Percentiles rank a stretch among this genome's conserved stretches.
These are phyloP conservation scores for Platichthys flesus DNA, from an alignment of 2,113 vertebrate genomes.

Conservation along the genomic window DNA sequence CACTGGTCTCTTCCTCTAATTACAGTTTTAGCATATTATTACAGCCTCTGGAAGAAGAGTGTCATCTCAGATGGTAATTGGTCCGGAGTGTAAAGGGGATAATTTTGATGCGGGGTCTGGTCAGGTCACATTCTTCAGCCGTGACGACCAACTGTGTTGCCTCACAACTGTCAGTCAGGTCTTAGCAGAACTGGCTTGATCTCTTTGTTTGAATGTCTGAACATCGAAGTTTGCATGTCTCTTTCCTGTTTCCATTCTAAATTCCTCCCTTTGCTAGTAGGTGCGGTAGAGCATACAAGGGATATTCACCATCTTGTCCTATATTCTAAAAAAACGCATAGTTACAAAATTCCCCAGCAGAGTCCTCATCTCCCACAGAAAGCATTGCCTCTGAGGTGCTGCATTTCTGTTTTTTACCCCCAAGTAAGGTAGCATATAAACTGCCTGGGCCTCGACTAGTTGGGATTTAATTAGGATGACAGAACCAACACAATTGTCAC, in stretches of 20 bases:
- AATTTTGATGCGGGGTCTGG: slow-evolving; percentile 47
- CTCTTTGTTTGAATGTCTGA: slow-evolving; percentile 32
- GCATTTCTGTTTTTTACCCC: neutral
- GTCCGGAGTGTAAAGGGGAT: slow-evolving; percentile 15
- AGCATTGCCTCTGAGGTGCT: neutral
- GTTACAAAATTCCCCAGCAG: neutral
- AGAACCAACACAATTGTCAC: neutral
- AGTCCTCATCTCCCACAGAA: neutral
- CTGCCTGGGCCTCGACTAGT: neutral
- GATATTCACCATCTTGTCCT: too few relatives aligned
- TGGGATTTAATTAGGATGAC: neutral
- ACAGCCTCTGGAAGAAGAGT: neutral
- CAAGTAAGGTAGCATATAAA: too few relatives aligned
- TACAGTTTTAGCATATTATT: neutral
- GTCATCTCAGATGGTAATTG: slow-evolving; percentile 19
- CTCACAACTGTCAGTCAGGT: slow-evolving; percentile 46
- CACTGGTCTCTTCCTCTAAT: neutral
- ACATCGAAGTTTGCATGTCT: slow-evolving; percentile 11
- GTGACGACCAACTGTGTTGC: slow-evolving; percentile 50
- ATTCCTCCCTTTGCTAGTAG: neutral
- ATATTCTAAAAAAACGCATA: too few relatives aligned
- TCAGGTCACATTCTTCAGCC: slow-evolving; percentile 68
- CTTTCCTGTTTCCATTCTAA: slow-evolving; percentile 17
- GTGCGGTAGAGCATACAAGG: too few relatives aligned
- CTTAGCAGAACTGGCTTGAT: slow-evolving; percentile 18